These are phyloP conservation scores for Sinocyclocheilus rhinocerous DNA, from an alignment of 2,113 vertebrate species.

Conservation along the genomic window DNA sequence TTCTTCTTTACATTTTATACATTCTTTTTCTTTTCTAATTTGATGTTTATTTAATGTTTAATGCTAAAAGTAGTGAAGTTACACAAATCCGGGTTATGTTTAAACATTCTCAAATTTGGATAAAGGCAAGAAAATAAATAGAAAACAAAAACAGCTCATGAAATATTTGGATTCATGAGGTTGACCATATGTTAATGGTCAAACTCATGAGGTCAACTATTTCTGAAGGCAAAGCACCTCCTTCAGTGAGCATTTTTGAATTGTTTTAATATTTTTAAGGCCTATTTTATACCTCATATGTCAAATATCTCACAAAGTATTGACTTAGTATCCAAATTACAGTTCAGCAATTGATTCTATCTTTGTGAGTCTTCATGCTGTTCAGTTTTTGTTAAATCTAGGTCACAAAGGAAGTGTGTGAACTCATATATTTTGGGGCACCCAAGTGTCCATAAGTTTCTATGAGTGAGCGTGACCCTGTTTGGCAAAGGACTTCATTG, in stretches of 20 bases:
- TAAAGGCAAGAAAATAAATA: neutral
- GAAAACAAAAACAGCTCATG: neutral
- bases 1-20: neutral
- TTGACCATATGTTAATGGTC: neutral
- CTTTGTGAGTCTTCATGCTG: neutral
- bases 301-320: neutral
- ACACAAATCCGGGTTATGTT: neutral
- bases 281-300: neutral
- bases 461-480: neutral
- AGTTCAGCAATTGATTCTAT: neutral
- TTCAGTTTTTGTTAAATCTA: conserved; percentile 7
- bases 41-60: neutral
- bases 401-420: neutral
- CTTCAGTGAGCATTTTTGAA: neutral
- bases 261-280: neutral
- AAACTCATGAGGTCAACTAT: neutral
- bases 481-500: neutral
- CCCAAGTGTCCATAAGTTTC: neutral
- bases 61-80: neutral
- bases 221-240: neutral
- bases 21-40: neutral
- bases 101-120: neutral
- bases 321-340: neutral
- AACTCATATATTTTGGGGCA: neutral
- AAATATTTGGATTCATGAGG: neutral